Evolutionary conservation across 2,888 invertebrate species (phyloP), one percentile per base, ranked within the genome.

Genomic region (Amiota communis): DNA sequence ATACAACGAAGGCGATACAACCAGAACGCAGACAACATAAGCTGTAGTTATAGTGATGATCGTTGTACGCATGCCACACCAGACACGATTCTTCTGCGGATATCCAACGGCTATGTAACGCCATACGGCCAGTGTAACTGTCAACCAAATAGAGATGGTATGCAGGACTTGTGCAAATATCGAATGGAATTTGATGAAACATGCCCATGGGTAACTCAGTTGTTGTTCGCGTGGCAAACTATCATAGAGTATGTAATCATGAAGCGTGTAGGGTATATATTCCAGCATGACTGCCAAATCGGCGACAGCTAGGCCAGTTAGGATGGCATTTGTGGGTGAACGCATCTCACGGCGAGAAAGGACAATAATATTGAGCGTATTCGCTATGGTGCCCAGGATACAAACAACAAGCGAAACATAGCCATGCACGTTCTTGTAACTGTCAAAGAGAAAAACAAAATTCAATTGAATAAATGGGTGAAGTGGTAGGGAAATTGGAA

Each of bases 271-370:
- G 0, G 98, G 97, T 77, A 98, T 95, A 89, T 98, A 98, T 84
- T 97, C 97, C 83, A 98, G 91, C 94, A 98, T 98, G 15, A 98
- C 97, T n/a, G 97, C 92, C 49, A 98, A 92, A 88, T 98, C 98
- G 15, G 98, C 96, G 10, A 97, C 94, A 0, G 98, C 98, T 48
- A 97, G 91, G 8, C 95, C 96, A 0, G 97, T 97, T 57, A 98
- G 92, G 74, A 98, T 97, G 70, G 95, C 93, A 90, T 98, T 98
- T 47, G 97, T 98, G 3, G 98, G 95, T 74, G 96, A 96, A 77
- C 93, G 91, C 97, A 98, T 98, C 89, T 97, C 96, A 48, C 95
- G 93, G 13, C 96, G 93, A 10, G 97, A 95, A 71, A 98, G 91
- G 12, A 98, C 97, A 57, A 95, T 94, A 77, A 98, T 95, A 90